These are phyloP conservation scores for Drosophila nikananu DNA, from an alignment of 1,140 invertebrate species.

Conservation along the genomic window DNA sequence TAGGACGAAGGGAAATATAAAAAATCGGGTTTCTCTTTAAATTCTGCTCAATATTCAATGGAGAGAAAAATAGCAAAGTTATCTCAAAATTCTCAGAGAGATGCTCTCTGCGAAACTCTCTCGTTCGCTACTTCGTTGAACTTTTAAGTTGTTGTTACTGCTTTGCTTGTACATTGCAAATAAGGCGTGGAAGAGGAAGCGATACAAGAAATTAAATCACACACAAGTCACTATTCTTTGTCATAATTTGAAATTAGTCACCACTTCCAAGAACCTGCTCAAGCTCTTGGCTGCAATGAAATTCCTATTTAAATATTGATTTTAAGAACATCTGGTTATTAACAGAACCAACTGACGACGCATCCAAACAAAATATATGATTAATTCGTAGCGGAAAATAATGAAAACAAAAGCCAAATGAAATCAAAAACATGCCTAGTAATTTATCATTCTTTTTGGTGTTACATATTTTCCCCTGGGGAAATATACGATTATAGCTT, in stretches of 20 bases:
- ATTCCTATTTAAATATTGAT: slow-evolving; percentile 2
- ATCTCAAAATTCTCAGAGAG: not conserved
- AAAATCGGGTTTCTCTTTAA: no score
- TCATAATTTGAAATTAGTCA: not conserved
- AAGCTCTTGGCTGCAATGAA: not conserved
- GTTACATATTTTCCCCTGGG: slow-evolving; percentile 12
- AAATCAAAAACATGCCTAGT: slow-evolving; percentile 15
- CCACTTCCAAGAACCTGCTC: not conserved
- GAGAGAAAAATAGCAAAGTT: no score
- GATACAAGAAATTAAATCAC: not conserved
- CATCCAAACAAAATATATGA: slow-evolving; percentile 22
- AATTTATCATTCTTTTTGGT: slow-evolving; percentile 18
- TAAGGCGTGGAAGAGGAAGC: not conserved
- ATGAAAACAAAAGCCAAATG: slow-evolving; percentile 4
- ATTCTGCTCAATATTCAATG: no score
- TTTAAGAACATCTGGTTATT: slow-evolving; percentile 5
- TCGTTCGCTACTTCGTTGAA: not conserved
- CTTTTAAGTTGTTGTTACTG: not conserved
- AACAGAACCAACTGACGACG: slow-evolving; percentile 15
- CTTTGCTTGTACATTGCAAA: not conserved
- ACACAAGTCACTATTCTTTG: not conserved
- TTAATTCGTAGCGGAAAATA: slow-evolving; percentile 1
- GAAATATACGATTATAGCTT: slow-evolving; percentile 12
- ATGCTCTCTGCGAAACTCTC: no score
- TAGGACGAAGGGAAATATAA: no score